Evolutionary conservation across 2,888 invertebrate species (phyloP).

Genomic region (Andrena fulva): DNA sequence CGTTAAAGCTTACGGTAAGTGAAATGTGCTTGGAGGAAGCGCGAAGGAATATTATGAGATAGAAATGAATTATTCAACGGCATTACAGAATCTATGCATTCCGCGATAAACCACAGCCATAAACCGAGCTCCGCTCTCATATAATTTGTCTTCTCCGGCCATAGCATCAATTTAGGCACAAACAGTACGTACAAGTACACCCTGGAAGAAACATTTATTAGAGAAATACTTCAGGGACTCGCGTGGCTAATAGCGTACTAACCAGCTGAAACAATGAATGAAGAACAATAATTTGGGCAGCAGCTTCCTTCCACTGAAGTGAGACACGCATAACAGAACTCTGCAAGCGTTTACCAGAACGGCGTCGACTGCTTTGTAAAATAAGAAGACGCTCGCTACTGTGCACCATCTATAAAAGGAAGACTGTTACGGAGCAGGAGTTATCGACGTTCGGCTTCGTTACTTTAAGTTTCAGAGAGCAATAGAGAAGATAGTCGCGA

Average conservation of each 20-base stretch:
- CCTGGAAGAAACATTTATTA: slow-evolving; percentile 64
- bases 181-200: slow-evolving; percentile 73
- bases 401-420: slow-evolving; percentile 63
- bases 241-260: slow-evolving; percentile 47
- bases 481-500: not conserved
- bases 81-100: slow-evolving; percentile 77
- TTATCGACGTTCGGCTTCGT: too few species aligned
- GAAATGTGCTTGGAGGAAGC: slow-evolving; percentile 4
- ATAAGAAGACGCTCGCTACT: slow-evolving; percentile 58
- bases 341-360: slow-evolving; percentile 67
- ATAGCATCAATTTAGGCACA: slow-evolving; percentile 74
- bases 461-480: not conserved
- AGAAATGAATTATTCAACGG: not conserved
- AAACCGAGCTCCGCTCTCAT: slow-evolving; percentile 65
- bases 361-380: slow-evolving; percentile 72
- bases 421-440: slow-evolving; percentile 19
- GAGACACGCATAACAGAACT: slow-evolving; percentile 69
- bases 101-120: slow-evolving; percentile 76
- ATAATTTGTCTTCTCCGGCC: slow-evolving; percentile 64
- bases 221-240: not conserved
- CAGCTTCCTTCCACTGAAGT: slow-evolving; percentile 58
- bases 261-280: slow-evolving; percentile 76
- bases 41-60: not conserved
- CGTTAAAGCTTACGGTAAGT: slow-evolving; percentile 1
- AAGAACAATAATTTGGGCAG: slow-evolving; percentile 71